Conservation (phyloP, 2,888 invertebrate genomes). For the Zaprionus lineosus region DNA sequence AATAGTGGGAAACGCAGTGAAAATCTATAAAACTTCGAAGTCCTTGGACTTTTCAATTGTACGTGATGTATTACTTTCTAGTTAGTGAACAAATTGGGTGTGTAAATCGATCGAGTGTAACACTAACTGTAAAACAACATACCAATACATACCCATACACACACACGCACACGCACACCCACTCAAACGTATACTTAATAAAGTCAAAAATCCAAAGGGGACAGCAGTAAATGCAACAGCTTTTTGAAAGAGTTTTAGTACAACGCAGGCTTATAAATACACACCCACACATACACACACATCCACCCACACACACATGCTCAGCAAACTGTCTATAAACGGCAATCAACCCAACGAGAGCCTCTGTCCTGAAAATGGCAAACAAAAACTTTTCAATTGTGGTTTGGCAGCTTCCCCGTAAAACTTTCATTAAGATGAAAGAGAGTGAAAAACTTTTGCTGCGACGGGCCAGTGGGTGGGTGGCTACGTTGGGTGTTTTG, state of each 20-base stretch:
- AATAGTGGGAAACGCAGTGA: too few species aligned
- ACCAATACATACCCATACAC: slow-evolving; percentile 1
- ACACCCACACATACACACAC: background rate
- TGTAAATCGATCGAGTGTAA: slow-evolving; percentile 20
- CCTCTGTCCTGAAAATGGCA: slow-evolving; percentile 31
- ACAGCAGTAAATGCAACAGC: background rate
- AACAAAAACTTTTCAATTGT: slow-evolving; percentile 64
- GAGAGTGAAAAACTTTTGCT: slow-evolving; percentile 41
- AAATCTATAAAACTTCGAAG: too few species aligned
- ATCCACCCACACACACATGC: background rate
- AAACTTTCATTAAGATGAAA: slow-evolving; percentile 67
- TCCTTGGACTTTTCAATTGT: too few species aligned
- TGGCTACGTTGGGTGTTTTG: slow-evolving; percentile 4
- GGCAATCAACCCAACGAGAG: slow-evolving; percentile 26
- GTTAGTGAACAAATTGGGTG: slow-evolving; percentile 37
- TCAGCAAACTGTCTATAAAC: background rate
- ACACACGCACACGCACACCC: background rate
- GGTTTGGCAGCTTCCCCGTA: slow-evolving; percentile 55
- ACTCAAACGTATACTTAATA: background rate
- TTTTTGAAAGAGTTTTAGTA: background rate
- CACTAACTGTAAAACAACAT: slow-evolving; percentile 24
- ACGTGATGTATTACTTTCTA: slow-evolving; percentile 23
- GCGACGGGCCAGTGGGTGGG: background rate
- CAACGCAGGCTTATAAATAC: slow-evolving; percentile 1
- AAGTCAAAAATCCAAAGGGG: background rate